phyloP scores from a whole-genome alignment of 2,888 invertebrate genomes.

The Sycophila texana region DNA sequence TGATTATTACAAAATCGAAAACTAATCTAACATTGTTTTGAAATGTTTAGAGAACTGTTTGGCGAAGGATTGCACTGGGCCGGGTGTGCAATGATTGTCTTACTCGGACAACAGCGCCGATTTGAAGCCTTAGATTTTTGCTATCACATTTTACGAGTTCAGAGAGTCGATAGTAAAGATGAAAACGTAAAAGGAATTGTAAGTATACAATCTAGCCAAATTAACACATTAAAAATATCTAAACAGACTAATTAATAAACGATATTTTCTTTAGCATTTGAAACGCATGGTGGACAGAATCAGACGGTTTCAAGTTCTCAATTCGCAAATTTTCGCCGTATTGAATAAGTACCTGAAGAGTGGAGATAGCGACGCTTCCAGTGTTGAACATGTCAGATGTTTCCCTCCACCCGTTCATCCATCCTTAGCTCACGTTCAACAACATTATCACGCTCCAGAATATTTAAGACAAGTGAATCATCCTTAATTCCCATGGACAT shows the following conservation, averaged over 20 bases:
- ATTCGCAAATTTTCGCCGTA: conserved; percentile 97
- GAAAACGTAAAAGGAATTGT: conserved; percentile 96
- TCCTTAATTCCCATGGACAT: conserved; percentile 54
- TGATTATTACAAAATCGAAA: neutral
- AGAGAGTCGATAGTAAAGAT: conserved; percentile 96
- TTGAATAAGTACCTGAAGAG: conserved; percentile 95
- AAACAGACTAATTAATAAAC: neutral
- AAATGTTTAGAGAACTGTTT: conserved; percentile 87
- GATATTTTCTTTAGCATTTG: conserved; percentile 82
- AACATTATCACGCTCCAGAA: conserved; percentile 78
- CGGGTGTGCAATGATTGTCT: conserved; percentile 95
- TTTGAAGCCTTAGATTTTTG: conserved; percentile 99
- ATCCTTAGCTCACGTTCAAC: conserved; percentile 81
- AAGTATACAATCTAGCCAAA: conserved; percentile 75
- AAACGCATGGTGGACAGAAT: conserved; percentile 99
- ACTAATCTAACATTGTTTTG: neutral
- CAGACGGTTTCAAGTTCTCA: conserved; percentile 97
- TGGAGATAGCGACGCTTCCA: conserved; percentile 87
- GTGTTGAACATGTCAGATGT: conserved; percentile 97
- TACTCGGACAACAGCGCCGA: conserved; percentile 95
- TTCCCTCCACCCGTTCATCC: conserved; percentile 96
- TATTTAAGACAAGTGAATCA: conserved; percentile 76
- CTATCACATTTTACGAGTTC: conserved; percentile 97
- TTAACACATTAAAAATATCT: conserved; percentile 1
- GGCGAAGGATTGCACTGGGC: conserved; percentile 99